Base-by-base conservation (phyloP, 2,113 vertebrate genomes). In the Athene noctua region DNA sequence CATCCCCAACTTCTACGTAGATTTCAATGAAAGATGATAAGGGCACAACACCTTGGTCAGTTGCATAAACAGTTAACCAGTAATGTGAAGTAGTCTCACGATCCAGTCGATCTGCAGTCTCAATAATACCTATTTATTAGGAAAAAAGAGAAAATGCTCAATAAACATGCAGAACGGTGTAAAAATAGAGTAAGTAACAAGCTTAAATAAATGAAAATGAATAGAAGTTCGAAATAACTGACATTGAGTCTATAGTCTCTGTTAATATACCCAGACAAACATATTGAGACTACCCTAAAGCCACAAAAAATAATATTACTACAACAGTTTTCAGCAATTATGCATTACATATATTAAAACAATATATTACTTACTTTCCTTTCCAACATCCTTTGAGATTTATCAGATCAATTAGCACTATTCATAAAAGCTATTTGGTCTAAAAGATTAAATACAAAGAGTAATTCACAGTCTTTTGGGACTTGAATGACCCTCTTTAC, bases 61-160 rank as follows among this genome's bases (percentile, higher is more conserved):
- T 98, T n/a, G 99, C 99, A 34, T 99, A 99, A 90, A 99, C 99
- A 0, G 99, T 99, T 12, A 99, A 98, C 99, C 99, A 99, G 97
- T 99, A 99, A 96, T 99, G 99, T 4, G 99, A 96, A 20, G 98
- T 98, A 0, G 99, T 99, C 88, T 99, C 99, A 6, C 98, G 98
- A 96, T 99, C 99, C 93, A 99, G 98, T 25, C 92, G 96, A 52
- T 99, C 99, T 58, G 98, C 98, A 3, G 99, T 99, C 62, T 98
- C 98, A 93, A 99, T 99, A 77, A 99, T 95, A 92, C 99, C 99
- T 98, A 49, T 97, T 90, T 36, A 90, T 54, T 10, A 78, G 42
- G 20, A 73, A 92, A 29, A 92, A 18, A 95, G 32, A 74, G 10
- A 74, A 93, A 80, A 57, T 15, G 25, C 13, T 70, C 57, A 49